Conservation (phyloP, 2,888 invertebrate species). For the Agrypnus murinus region DNA sequence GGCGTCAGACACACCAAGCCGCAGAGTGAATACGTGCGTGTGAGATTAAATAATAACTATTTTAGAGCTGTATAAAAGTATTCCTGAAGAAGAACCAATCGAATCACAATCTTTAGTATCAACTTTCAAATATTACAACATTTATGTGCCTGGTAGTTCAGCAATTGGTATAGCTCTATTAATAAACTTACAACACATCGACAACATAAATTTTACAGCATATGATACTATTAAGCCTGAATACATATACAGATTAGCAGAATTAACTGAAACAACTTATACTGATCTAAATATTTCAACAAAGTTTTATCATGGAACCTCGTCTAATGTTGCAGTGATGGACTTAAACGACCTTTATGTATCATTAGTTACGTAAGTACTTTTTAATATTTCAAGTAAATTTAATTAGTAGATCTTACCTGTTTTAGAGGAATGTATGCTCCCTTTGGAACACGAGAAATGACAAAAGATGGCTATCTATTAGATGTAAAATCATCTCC, state of each 20-base stretch:
- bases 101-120: slow-evolving; percentile 60
- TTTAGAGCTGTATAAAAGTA: slow-evolving; percentile 68
- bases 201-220: slow-evolving; percentile 63
- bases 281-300: slow-evolving; percentile 61
- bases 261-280: slow-evolving; percentile 63
- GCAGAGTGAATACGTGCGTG: too few relatives aligned
- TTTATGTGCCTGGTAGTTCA: slow-evolving; percentile 66
- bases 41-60: slow-evolving; percentile 34
- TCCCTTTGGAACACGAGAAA: slow-evolving; percentile 72
- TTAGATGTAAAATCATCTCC: slow-evolving; percentile 68
- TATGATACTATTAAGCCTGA: slow-evolving; percentile 57
- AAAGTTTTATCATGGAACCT: slow-evolving; percentile 69
- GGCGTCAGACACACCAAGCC: too few relatives aligned
- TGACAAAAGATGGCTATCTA: slow-evolving; percentile 73
- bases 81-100: slow-evolving; percentile 61
- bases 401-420: too few relatives aligned
- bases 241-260: slow-evolving; percentile 63
- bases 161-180: slow-evolving; percentile 64
- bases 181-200: slow-evolving; percentile 63
- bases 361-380: slow-evolving; percentile 78
- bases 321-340: slow-evolving; percentile 78
- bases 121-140: slow-evolving; percentile 64
- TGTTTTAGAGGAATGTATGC: slow-evolving; percentile 74
- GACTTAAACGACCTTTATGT: slow-evolving; percentile 81
- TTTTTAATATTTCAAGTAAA: slow-evolving; percentile 12